Conservation (phyloP, 2,797 vertebrate genomes). For the Cygnus olor region DNA sequence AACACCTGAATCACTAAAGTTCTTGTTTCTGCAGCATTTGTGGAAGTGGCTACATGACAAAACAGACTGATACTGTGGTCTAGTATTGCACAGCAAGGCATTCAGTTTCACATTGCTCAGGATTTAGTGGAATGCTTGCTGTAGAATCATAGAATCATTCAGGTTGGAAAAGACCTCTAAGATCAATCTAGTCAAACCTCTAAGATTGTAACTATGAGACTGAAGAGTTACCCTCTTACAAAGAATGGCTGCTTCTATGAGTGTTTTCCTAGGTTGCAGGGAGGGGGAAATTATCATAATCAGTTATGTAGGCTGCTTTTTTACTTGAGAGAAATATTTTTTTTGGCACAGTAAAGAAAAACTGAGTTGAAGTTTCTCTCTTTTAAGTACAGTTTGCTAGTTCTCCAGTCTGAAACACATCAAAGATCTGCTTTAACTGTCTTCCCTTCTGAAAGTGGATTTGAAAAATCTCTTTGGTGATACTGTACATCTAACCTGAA, state of each 20-base stretch:
- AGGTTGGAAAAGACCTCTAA: too few species aligned
- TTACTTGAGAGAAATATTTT: background rate
- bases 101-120: background rate
- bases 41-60: background rate
- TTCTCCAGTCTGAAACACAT: background rate
- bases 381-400: background rate
- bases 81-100: background rate
- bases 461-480: background rate
- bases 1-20: background rate
- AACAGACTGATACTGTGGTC: background rate
- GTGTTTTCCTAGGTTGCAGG: background rate
- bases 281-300: background rate
- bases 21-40: background rate
- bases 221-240: background rate
- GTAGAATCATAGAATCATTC: too few species aligned
- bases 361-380: background rate
- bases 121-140: background rate
- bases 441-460: background rate
- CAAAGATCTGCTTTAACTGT: background rate
- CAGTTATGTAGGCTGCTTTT: background rate
- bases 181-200: too few species aligned
- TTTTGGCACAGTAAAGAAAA: background rate
- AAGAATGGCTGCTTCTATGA: background rate
- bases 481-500: background rate
- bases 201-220: background rate